phyloP scores from a whole-genome alignment of 1,140 invertebrate genomes.

The Nasonia vitripennis region DNA sequence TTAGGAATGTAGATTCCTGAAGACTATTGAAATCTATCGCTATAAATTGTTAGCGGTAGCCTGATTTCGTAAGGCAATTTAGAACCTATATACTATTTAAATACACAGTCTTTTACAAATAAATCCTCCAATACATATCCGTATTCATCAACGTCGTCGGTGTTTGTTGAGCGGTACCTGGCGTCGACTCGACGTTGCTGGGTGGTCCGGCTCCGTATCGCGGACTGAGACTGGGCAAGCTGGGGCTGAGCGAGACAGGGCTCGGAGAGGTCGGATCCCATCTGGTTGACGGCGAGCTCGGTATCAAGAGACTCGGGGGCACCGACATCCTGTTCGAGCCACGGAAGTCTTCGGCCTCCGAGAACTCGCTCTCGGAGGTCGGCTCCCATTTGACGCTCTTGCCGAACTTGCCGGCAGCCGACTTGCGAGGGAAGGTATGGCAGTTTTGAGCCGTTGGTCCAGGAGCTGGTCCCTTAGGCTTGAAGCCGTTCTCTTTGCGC shows the following conservation, averaged over 20 bases:
- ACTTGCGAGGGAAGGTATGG: slow-evolving; percentile 54
- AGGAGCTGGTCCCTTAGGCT: background rate
- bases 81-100: background rate
- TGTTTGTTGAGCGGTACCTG: slow-evolving; percentile 65
- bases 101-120: background rate
- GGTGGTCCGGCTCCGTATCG: slow-evolving; percentile 69
- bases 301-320: slow-evolving; percentile 70
- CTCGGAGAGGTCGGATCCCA: slow-evolving; percentile 78
- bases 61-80: background rate
- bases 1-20: background rate
- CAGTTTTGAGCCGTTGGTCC: slow-evolving; percentile 42
- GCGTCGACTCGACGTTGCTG: slow-evolving; percentile 70
- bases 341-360: slow-evolving; percentile 74
- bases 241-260: slow-evolving; percentile 78
- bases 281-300: slow-evolving; percentile 64
- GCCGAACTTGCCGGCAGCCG: slow-evolving; percentile 63
- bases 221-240: slow-evolving; percentile 77
- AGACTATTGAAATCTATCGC: background rate
- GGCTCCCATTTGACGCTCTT: slow-evolving; percentile 81
- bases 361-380: slow-evolving; percentile 80
- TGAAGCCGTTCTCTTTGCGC: slow-evolving; percentile 65
- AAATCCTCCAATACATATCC: background rate
- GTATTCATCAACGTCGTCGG: slow-evolving; percentile 37
- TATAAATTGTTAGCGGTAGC: background rate
- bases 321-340: slow-evolving; percentile 68